These are phyloP conservation scores for Maniola hyperantus DNA, from an alignment of 2,888 invertebrate genomes.

Conservation along the genomic window DNA sequence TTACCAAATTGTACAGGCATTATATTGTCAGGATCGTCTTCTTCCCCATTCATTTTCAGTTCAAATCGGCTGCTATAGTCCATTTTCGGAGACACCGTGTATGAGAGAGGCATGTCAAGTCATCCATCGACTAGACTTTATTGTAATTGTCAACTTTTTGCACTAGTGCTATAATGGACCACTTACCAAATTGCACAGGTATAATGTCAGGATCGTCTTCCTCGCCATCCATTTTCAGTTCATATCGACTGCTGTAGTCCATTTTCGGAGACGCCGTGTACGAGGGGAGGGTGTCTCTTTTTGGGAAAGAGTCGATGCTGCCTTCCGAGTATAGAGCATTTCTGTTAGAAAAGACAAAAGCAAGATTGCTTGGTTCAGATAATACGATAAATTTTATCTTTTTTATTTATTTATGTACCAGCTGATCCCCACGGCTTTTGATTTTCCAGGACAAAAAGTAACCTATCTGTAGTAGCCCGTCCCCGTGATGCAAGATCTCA, in stretches of 20 bases:
- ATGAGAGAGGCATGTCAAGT: neutral
- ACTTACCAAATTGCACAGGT: constrained; percentile 92
- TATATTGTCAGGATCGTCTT: too few species aligned
- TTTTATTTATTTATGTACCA: too few species aligned
- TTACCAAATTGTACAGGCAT: too few species aligned
- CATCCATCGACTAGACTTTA: neutral
- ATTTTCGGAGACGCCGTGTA: constrained; percentile 68
- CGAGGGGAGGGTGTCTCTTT: constrained; percentile 67
- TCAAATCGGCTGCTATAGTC: neutral
- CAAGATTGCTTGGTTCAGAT: too few species aligned
- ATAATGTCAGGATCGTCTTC: constrained; percentile 93
- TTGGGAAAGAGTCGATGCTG: constrained; percentile 68
- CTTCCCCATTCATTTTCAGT: neutral
- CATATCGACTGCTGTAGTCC: constrained; percentile 78
- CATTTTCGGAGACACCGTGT: neutral
- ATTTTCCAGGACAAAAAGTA: too few species aligned
- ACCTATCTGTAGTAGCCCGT: too few species aligned
- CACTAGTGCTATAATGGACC: neutral
- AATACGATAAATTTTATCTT: too few species aligned
- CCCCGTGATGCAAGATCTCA: too few species aligned
- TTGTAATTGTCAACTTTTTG: neutral
- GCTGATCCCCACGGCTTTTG: too few species aligned
- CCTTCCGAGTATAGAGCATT: constrained; percentile 68
- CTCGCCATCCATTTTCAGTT: constrained; percentile 77
- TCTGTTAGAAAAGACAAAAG: constrained; percentile 39